Evolutionary conservation across 2,113 vertebrate genomes (phyloP).

Genomic region (Rhinoptilus africanus): DNA sequence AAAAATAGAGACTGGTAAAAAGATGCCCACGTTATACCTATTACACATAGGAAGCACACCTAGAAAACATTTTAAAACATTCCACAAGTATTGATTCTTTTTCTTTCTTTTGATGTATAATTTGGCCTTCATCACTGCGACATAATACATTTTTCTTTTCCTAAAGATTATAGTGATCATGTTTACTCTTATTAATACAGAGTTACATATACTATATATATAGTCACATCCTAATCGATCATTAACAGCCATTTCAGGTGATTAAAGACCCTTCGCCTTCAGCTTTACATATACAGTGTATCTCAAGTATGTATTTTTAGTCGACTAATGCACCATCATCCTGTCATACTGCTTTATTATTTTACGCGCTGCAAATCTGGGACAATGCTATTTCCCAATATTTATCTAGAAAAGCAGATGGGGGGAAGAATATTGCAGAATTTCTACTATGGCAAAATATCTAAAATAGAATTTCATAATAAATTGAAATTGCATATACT

Average conservation of each 20-base stretch:
- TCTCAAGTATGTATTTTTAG: background rate
- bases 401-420: background rate
- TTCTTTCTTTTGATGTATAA: background rate
- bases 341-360: background rate
- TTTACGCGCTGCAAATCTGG: background rate
- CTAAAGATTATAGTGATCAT: background rate
- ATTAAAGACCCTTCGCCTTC: background rate
- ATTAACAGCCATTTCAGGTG: background rate
- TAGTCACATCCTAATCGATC: background rate
- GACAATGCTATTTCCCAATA: background rate
- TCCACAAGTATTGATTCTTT: background rate
- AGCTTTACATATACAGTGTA: background rate
- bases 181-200: background rate
- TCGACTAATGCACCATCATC: background rate
- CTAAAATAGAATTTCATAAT: background rate
- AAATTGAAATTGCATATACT: background rate
- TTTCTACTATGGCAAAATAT: background rate
- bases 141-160: background rate
- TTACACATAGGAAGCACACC: background rate
- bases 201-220: background rate
- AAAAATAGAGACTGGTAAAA: background rate
- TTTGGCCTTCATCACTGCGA: background rate
- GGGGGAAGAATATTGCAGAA: background rate
- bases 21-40: accelerated
- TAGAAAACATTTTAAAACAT: background rate